Evolutionary conservation across 2,888 invertebrate genomes (phyloP), one percentile per base, ranked within the genome.

Genomic region (Matsumyia berberina): DNA sequence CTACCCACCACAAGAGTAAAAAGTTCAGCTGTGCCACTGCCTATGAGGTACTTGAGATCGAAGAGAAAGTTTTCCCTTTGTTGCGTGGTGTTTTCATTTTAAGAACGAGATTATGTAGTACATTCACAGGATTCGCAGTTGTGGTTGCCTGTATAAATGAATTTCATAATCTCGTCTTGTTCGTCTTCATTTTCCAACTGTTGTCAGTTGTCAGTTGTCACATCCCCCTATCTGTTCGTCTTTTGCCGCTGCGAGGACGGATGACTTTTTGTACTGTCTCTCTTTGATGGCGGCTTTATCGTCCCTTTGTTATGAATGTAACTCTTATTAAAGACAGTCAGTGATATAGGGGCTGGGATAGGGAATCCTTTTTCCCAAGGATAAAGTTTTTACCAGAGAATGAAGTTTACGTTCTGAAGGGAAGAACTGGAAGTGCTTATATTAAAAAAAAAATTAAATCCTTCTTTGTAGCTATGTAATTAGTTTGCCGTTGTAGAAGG

Each of bases 51-150:
- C 39, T 11, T 57, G 58, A 51, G 39, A 1, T 9, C 17, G 24
- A 24, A 42, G 49, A 12, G 33, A 83, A 78, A 73, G 53, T 78
- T 78, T 62, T 60, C 60, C 66, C 42, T 76, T 62, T 80, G 55
- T 46, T 62, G 51, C 62, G 44, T 55, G 62, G 42, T 53, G 60
- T 51, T 62, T 33, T 17, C 72, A 58, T 12, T 51, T 55, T 24
- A 35, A 33, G 46, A 15, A 29, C 8, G 9, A 42, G 24, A 37
- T 51, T 24, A 24, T 24, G 24, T 33, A 44, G 24, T 33, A 44
- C 58, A 42, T 58, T 46, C 12, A 19, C 12, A 37, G 58, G 33
- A 35, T 46, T 46, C n/a, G 44, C 46, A 51, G 15, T 72, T 58
- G 19, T 51, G 19, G 33, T n/a, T 35, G 31, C 19, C 15, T 46